phyloP scores from a whole-genome alignment of 2,888 invertebrate species.

The Hypercompe scribonia region DNA sequence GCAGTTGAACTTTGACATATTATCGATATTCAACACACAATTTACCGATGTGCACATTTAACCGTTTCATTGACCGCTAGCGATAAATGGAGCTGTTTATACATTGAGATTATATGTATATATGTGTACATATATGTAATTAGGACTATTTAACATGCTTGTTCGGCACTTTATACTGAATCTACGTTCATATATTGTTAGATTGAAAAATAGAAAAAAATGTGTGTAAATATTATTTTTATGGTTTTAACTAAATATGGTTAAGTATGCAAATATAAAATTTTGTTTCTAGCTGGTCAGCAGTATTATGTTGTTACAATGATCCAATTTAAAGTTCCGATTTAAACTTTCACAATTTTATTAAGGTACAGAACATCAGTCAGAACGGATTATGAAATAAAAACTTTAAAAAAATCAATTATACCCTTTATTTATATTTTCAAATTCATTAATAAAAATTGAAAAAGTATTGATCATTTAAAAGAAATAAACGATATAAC shows the following conservation, averaged over 20 bases:
- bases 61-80: constrained; percentile 45
- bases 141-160: too few species aligned
- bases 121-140: too few species aligned
- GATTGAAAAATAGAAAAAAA: too few species aligned
- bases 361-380: too few species aligned
- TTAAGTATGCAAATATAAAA: too few species aligned
- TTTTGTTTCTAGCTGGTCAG: too few species aligned
- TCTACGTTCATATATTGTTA: not conserved
- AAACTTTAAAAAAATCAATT: not conserved
- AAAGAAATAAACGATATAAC: constrained; percentile 13
- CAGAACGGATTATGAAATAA: not conserved
- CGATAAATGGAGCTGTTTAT: constrained; percentile 42
- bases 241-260: too few species aligned
- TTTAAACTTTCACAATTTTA: too few species aligned
- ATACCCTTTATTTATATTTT: not conserved
- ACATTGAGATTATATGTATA: constrained; percentile 4
- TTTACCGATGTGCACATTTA: constrained; percentile 40
- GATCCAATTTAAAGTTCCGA: too few species aligned
- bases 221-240: too few species aligned
- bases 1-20: constrained; percentile 51
- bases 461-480: not conserved
- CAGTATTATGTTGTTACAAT: too few species aligned
- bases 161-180: not conserved
- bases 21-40: constrained; percentile 38
- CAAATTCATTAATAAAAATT: not conserved